These are phyloP conservation scores for Drosophila yakuba DNA, from an alignment of 1,140 invertebrate species.

Conservation along the genomic window DNA sequence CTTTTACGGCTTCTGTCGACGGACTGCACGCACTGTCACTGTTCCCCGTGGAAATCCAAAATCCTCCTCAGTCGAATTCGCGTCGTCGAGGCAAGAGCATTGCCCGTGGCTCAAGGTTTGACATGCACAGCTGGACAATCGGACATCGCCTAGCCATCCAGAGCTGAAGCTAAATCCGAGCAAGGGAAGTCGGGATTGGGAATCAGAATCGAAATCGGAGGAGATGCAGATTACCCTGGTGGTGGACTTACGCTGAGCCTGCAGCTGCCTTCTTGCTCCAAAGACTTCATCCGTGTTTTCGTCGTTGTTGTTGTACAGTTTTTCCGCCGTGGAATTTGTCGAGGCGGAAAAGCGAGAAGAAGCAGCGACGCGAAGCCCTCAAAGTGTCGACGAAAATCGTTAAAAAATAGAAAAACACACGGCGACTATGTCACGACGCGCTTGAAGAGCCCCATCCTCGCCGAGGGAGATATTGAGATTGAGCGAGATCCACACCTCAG, in stretches of 20 bases:
- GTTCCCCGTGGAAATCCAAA: conserved; percentile 38
- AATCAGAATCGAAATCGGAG: background rate
- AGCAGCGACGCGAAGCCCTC: conserved; percentile 59
- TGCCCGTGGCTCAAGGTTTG: conserved; percentile 52
- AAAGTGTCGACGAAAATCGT: conserved; percentile 75
- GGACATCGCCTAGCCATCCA: conserved; percentile 10
- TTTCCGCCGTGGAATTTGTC: conserved; percentile 41
- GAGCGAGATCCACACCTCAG: background rate
- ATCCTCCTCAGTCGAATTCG: conserved; percentile 65
- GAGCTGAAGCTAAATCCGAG: background rate
- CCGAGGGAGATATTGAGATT: conserved; percentile 14
- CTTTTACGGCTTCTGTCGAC: conserved; percentile 63
- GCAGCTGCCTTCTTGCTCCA: conserved; percentile 1
- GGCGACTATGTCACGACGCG: conserved; percentile 68
- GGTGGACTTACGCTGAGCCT: conserved; percentile 21
- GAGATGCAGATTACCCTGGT: conserved; percentile 27
- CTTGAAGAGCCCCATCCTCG: conserved; percentile 32
- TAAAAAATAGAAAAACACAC: conserved; percentile 62
- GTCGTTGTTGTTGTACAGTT: conserved; percentile 42
- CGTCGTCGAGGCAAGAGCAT: conserved; percentile 58
- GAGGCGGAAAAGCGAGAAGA: conserved; percentile 35
- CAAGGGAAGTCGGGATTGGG: background rate
- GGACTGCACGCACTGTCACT: conserved; percentile 27
- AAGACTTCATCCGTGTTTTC: conserved; percentile 12
- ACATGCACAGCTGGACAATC: conserved; percentile 29